Evolutionary conservation across 2,113 vertebrate species (phyloP), one percentile per base, ranked within the genome.

Genomic region (Dendropsophus ebraccatus): DNA sequence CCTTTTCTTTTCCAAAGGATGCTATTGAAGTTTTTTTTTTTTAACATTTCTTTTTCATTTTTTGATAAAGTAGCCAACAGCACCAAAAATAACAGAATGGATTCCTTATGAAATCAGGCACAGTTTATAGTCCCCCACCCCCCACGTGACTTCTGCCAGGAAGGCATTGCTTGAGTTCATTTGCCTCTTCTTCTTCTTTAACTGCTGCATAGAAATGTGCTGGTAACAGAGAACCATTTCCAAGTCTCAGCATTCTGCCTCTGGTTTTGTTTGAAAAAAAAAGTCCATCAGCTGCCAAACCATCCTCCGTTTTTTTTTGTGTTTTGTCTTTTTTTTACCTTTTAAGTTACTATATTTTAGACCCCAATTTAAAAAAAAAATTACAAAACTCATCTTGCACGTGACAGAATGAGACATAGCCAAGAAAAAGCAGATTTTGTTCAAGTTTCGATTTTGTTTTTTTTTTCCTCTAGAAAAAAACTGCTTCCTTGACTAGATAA

Each of bases 71-170:
- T 95, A 96, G 95, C 94, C 95, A 97, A 97, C 96, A 99, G 97
- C 97, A 99, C 97, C 97, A 99, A 97, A 96, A 96, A 94, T 96
- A 95, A 93, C 94, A 92, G 91, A 94, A 94, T 95, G 94, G 95
- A 96, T 97, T 96, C 96, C 95, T 95, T 95, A 95, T 95, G 94
- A 94, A 94, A 95, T 98, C 96, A 97, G 97, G 98, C 98, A 98
- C 97, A 94, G 93, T 97, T 97, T 96, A 94, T 91, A 91, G 91
- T 94, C 90, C 77, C 77, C 60, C 13, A 92, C 72, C 91, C 90
- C 92, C 90, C 92, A 91, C 88, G 12, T 91, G 92, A 92, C 93
- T 93, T 93, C 88, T 91, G 93, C 94, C 91, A 93, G 93, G 91
- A 94, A 95, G 94, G 94, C 96, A 94, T 81, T 74, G 77, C 85